These are phyloP conservation scores for Tyrophagus putrescentiae DNA, from an alignment of 1,140 invertebrate species.

Conservation along the genomic window DNA sequence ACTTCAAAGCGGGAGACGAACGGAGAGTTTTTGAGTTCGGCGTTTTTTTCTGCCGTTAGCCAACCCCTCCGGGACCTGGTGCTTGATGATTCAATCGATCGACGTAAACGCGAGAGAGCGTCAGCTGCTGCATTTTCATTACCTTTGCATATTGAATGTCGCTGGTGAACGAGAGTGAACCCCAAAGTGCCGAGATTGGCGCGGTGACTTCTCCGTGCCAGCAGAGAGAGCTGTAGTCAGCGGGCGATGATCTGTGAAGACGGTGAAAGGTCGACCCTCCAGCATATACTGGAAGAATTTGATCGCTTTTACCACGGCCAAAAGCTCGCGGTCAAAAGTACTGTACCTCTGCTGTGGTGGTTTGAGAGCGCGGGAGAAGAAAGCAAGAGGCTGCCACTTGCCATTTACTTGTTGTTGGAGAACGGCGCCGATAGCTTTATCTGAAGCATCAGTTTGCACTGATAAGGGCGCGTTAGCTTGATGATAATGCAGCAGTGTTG, in stretches of 20 bases:
- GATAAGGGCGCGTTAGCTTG: conserved; percentile 10
- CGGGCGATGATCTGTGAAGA: conserved; percentile 28
- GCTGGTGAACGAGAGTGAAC: not conserved
- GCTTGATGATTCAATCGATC: not conserved
- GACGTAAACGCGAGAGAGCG: not conserved
- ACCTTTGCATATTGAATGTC: not conserved
- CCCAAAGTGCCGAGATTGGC: not conserved
- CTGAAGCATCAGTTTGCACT: conserved; percentile 23
- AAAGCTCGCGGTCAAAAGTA: conserved; percentile 25
- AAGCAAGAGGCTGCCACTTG: conserved; percentile 21
- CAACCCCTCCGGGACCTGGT: not conserved
- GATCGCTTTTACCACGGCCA: conserved; percentile 27
- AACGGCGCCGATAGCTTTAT: conserved; percentile 20
- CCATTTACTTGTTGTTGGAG: conserved; percentile 17
- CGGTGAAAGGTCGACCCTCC: conserved; percentile 28
- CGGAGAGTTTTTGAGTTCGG: not conserved
- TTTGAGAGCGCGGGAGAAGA: conserved; percentile 20
- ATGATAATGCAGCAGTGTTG: conserved; percentile 25
- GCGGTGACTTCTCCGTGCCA: not conserved
- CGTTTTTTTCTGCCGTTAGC: not conserved
- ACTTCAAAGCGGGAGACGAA: not conserved
- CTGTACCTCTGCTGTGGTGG: conserved; percentile 20
- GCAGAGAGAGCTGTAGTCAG: not conserved
- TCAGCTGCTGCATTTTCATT: conserved; percentile 8
- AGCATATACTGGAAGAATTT: conserved; percentile 29